Percentiles rank a stretch among this genome's conserved stretches.
Evolutionary conservation across 2,888 invertebrate genomes (phyloP).

Genomic region (Adelognathus sp.): DNA sequence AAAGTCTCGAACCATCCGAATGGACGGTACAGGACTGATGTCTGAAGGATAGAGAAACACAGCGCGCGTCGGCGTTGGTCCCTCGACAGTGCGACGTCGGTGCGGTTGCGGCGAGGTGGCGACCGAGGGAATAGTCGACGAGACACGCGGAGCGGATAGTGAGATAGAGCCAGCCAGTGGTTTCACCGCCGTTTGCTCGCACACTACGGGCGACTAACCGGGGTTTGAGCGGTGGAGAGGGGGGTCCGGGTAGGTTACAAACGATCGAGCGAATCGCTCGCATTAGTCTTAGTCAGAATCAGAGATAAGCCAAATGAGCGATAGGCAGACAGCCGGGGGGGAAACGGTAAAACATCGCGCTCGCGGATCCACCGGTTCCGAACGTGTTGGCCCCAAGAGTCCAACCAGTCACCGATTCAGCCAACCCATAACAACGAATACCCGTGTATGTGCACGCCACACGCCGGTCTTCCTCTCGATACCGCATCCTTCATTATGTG

Average conservation of each 20-base stretch:
- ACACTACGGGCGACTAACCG: constrained; percentile 40
- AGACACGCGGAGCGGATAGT: constrained; percentile 58
- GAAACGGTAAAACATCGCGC: constrained; percentile 51
- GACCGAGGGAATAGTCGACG: constrained; percentile 51
- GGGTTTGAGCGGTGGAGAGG: constrained; percentile 54
- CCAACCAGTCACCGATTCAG: constrained; percentile 51
- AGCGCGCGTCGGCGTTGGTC: not conserved
- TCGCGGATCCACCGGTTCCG: constrained; percentile 18
- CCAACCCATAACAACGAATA: constrained; percentile 5
- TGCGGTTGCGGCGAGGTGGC: constrained; percentile 18
- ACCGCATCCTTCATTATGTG: constrained; percentile 9
- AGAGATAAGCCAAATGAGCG: constrained; percentile 77
- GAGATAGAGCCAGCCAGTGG: constrained; percentile 37
- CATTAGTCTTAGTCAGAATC: constrained; percentile 78
- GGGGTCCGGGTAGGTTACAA: too few relatives aligned
- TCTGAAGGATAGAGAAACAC: constrained; percentile 36
- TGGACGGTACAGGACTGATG: constrained; percentile 13
- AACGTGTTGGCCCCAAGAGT: constrained; percentile 44
- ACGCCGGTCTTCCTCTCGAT: not conserved
- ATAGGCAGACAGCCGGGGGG: constrained; percentile 63
- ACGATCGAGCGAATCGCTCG: constrained; percentile 75
- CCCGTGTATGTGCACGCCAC: not conserved
- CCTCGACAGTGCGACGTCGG: not conserved
- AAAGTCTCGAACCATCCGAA: constrained; percentile 61
- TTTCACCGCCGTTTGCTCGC: constrained; percentile 29